Percentiles rank a stretch among this genome's conserved stretches.
Evolutionary conservation across 2,113 vertebrate species (phyloP).

Genomic region (Colinus virginianus): DNA sequence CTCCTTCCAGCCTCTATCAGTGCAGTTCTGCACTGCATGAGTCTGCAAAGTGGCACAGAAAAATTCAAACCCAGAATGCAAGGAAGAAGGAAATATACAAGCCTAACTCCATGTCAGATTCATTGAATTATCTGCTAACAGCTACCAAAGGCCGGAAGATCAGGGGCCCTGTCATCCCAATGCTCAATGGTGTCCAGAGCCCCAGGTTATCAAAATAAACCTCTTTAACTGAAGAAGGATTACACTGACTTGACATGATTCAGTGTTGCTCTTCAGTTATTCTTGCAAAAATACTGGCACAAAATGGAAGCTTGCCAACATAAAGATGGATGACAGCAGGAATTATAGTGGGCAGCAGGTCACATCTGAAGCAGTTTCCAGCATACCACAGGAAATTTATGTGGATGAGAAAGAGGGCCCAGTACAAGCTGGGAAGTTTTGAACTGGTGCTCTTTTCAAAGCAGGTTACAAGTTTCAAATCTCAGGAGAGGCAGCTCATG

Average conservation of each 20-base stretch:
- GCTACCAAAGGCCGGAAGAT: not conserved
- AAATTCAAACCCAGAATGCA: not conserved
- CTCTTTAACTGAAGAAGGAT: not conserved
- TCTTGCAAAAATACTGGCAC: conserved; percentile 20
- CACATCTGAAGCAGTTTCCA: not conserved
- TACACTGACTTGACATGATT: not conserved
- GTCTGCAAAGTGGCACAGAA: not conserved
- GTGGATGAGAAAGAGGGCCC: not conserved
- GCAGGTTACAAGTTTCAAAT: conserved; percentile 20
- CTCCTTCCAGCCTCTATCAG: not conserved
- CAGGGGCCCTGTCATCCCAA: not conserved
- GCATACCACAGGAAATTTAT: not conserved
- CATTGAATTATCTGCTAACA: not conserved
- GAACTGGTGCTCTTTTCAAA: not conserved
- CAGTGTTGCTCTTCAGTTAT: not conserved
- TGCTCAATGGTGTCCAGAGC: not conserved
- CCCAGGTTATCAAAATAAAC: conserved; percentile 9
- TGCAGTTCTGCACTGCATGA: not conserved
- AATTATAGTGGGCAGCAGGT: not conserved
- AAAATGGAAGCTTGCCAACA: not conserved
- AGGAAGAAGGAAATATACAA: not conserved
- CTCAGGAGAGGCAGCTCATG: not conserved
- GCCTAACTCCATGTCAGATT: not conserved
- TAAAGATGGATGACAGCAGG: not conserved
- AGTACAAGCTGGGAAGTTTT: not conserved